phyloP scores from a whole-genome alignment of 2,797 vertebrate species.

The Aeoliscus strigatus region DNA sequence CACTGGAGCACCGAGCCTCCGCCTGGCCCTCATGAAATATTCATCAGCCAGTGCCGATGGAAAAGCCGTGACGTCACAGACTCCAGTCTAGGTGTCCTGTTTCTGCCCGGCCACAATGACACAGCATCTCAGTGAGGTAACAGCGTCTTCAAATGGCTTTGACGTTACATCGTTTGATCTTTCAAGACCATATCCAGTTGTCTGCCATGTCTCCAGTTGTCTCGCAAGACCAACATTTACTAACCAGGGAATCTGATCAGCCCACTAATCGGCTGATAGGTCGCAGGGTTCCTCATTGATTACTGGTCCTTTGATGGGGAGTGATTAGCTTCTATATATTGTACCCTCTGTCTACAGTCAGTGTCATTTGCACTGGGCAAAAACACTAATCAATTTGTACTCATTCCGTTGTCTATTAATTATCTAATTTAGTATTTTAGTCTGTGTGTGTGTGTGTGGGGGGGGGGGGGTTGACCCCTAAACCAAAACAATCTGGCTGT shows the following conservation, averaged over 20 bases:
- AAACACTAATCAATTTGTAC: no score
- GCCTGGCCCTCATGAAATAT: conserved; percentile 69
- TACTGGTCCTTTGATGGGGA: not conserved
- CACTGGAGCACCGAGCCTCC: conserved; percentile 47
- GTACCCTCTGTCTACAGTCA: no score
- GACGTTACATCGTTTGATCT: conserved; percentile 23
- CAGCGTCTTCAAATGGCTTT: conserved; percentile 29
- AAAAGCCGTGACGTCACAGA: conserved; percentile 72
- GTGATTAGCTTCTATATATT: no score
- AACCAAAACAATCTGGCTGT: no score
- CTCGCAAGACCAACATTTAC: conserved; percentile 25
- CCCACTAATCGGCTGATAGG: conserved; percentile 9
- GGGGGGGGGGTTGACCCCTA: no score
- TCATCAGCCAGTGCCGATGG: conserved; percentile 47
- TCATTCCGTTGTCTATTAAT: no score
- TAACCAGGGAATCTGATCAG: conserved; percentile 28
- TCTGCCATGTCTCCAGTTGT: conserved; percentile 17
- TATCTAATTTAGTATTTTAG: no score
- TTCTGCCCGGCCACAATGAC: conserved; percentile 44
- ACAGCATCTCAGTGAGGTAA: conserved; percentile 34
- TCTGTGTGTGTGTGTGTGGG: no score
- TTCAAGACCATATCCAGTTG: conserved; percentile 21
- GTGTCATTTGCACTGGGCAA: no score
- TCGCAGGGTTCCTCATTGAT: not conserved
- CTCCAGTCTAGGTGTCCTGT: conserved; percentile 60